Percentiles rank a stretch among this genome's conserved stretches.
These are phyloP conservation scores for Sebastes diaconus DNA, from an alignment of 2,797 vertebrate species.

Conservation along the genomic window DNA sequence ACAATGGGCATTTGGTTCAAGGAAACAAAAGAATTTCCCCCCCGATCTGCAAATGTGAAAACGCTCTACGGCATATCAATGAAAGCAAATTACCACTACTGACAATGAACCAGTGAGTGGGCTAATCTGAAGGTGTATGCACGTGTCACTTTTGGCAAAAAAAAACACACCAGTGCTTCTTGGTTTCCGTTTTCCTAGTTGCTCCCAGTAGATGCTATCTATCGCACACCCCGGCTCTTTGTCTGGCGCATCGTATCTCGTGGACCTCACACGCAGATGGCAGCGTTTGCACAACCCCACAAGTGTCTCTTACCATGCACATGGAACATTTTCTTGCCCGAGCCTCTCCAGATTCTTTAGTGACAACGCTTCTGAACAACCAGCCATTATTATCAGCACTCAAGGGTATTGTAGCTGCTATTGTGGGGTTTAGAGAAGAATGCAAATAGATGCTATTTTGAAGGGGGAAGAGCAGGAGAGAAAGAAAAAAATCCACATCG, in stretches of 20 bases:
- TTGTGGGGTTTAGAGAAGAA: conserved; percentile 15
- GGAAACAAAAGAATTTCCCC: conserved; percentile 8
- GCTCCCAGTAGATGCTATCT: conserved; percentile 3
- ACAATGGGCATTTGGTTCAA: conserved; percentile 29
- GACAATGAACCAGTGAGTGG: neutral
- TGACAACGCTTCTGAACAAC: conserved; percentile 18
- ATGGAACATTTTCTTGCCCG: conserved; percentile 12
- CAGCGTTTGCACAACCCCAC: conserved; percentile 23
- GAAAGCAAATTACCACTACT: neutral
- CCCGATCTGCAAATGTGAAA: conserved; percentile 10
- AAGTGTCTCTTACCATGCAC: conserved; percentile 7
- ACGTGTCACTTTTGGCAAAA: neutral
- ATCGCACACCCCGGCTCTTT: neutral
- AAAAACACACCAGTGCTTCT: neutral
- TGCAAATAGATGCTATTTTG: conserved; percentile 21
- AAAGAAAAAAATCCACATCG: neutral
- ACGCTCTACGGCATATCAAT: neutral
- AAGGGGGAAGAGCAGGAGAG: neutral
- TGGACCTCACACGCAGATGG: conserved; percentile 45
- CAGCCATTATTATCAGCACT: conserved; percentile 41
- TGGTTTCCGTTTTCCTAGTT: neutral
- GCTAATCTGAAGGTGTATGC: neutral
- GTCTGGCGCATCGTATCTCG: conserved; percentile 7
- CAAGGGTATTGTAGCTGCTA: conserved; percentile 19
- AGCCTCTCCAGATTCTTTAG: conserved; percentile 29